These are phyloP conservation scores for Drosophila asahinai DNA, from an alignment of 1,140 invertebrate species.

Conservation along the genomic window DNA sequence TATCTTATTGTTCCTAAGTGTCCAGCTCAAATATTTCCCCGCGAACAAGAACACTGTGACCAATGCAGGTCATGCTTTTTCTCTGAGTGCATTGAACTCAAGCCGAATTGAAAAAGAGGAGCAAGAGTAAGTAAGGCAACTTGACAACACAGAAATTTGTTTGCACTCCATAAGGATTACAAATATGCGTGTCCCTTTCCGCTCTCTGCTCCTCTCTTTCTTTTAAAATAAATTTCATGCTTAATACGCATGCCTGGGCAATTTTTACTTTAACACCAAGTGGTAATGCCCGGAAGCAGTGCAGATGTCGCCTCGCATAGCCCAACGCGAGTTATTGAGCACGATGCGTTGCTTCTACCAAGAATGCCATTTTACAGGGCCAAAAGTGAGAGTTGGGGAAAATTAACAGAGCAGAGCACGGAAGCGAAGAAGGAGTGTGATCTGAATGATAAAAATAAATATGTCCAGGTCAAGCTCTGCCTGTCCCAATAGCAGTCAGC, in stretches of 20 bases:
- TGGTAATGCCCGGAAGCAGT: conserved; percentile 77
- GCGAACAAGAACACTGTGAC: too few relatives aligned
- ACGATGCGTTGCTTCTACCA: conserved; percentile 9
- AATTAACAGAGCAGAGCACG: not conserved
- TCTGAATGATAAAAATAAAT: conserved; percentile 13
- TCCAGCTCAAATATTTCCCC: not conserved
- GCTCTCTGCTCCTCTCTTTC: conserved; percentile 26
- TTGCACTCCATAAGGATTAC: conserved; percentile 83
- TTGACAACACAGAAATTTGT: conserved; percentile 83
- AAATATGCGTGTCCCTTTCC: conserved; percentile 59
- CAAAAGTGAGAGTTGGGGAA: not conserved
- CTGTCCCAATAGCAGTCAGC: not conserved
- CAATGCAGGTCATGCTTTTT: not conserved
- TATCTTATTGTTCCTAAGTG: not conserved
- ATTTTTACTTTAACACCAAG: conserved; percentile 82
- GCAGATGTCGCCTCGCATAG: conserved; percentile 72
- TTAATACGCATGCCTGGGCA: conserved; percentile 79
- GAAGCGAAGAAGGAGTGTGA: not conserved
- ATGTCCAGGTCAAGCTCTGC: not conserved
- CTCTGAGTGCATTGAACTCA: conserved; percentile 7
- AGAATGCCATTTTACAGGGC: conserved; percentile 32
- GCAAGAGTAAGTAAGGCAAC: conserved; percentile 42
- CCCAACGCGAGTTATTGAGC: conserved; percentile 57
- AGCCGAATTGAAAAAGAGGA: conserved; percentile 33
- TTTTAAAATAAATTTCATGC: conserved; percentile 76